Percentiles rank a stretch among this genome's conserved stretches.
Conservation (phyloP, 2,888 invertebrate genomes). For the Ectropis crepuscularia region DNA sequence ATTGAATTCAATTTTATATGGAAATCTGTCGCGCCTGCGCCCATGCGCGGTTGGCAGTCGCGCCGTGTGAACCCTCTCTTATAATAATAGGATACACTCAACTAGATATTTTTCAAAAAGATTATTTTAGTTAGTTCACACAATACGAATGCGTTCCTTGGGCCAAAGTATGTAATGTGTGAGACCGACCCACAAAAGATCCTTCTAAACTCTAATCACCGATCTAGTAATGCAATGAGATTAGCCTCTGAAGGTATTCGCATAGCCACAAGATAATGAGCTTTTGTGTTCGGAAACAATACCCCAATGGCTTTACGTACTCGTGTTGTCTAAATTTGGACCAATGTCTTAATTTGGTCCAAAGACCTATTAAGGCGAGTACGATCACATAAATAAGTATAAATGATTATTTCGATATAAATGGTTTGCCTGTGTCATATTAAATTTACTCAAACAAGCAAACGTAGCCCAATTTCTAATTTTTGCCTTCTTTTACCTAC, state of each 20-base stretch:
- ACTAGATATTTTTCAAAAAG: background rate
- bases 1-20: too few relatives aligned
- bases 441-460: too few relatives aligned
- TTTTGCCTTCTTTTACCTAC: too few relatives aligned
- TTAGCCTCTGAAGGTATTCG: constrained; percentile 64
- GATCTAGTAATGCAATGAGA: constrained; percentile 57
- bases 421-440: too few relatives aligned
- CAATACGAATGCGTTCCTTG: constrained; percentile 12
- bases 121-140: constrained; percentile 6
- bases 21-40: too few relatives aligned
- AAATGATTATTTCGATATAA: background rate
- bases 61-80: too few relatives aligned
- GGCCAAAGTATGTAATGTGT: constrained; percentile 28
- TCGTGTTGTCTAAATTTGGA: constrained; percentile 7
- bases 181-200: constrained; percentile 40
- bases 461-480: too few relatives aligned
- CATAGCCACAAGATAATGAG: constrained; percentile 70
- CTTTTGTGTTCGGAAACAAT: constrained; percentile 79
- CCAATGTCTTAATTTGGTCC: constrained; percentile 60
- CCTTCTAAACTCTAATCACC: constrained; percentile 37
- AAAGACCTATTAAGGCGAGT: constrained; percentile 49
- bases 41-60: too few relatives aligned
- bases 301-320: constrained; percentile 69
- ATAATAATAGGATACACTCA: too few relatives aligned
- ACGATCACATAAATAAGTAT: background rate